phyloP scores from a whole-genome alignment of 2,888 invertebrate species.

The Spodoptera picta region DNA sequence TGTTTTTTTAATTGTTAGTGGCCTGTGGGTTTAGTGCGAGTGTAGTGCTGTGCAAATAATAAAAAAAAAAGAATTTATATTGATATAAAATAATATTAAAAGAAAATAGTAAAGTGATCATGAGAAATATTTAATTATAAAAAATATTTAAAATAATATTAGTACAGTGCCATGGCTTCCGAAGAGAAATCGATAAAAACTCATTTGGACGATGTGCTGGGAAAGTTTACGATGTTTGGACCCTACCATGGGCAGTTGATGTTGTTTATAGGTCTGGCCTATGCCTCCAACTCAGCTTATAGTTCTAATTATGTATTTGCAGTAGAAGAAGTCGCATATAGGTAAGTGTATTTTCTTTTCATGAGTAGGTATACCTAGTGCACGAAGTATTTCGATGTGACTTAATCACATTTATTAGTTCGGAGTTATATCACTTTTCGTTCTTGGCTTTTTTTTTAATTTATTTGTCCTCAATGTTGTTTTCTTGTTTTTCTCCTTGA shows the following conservation, averaged over 20 bases:
- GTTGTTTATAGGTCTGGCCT: constrained; percentile 86
- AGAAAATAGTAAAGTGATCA: background rate
- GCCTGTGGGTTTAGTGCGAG: no score
- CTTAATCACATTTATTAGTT: no score
- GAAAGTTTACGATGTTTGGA: constrained; percentile 86
- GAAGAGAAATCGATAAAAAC: constrained; percentile 40
- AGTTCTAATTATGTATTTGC: constrained; percentile 91
- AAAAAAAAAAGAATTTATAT: background rate
- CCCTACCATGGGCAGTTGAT: constrained; percentile 89
- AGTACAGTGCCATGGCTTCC: constrained; percentile 21
- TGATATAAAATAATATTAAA: background rate
- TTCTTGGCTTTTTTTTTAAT: no score
- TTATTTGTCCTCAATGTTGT: no score
- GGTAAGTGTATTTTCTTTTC: constrained; percentile 39
- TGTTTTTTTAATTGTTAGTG: constrained; percentile 4
- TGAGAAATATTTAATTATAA: background rate
- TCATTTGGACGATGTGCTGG: constrained; percentile 78
- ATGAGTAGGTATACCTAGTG: background rate
- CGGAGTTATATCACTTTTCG: no score
- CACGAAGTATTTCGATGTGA: no score
- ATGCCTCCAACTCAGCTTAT: constrained; percentile 89
- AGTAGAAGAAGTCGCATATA: constrained; percentile 89
- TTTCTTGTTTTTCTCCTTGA: no score
- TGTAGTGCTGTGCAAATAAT: no score
- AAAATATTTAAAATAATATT: background rate